Percentiles rank a stretch among this genome's conserved stretches.
Conservation (phyloP, 2,888 invertebrate genomes). For the Crioceris asparagi region DNA sequence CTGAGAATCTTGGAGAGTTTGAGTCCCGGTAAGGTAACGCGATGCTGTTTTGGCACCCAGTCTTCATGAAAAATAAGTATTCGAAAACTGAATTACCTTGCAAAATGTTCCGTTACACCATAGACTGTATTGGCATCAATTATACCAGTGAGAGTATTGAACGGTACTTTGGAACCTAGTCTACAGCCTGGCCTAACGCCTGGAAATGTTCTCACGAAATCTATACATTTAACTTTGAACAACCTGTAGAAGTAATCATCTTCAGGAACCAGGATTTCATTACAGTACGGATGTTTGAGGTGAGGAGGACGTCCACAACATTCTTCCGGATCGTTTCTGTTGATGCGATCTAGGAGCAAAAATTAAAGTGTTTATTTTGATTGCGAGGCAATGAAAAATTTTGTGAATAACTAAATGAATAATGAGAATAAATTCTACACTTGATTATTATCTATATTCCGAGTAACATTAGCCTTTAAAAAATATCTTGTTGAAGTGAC, state of each 20-base stretch:
- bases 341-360: constrained; percentile 58
- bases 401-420: no score
- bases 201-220: constrained; percentile 83
- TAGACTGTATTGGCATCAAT: constrained; percentile 86
- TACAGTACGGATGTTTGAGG: constrained; percentile 81
- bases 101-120: constrained; percentile 71
- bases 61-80: no score
- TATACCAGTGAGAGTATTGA: constrained; percentile 77
- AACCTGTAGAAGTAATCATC: constrained; percentile 85
- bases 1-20: no score
- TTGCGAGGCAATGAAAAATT: no score
- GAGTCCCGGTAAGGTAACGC: no score
- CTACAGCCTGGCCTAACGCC: constrained; percentile 79
- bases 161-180: constrained; percentile 75
- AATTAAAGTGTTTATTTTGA: background rate
- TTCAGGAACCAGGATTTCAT: constrained; percentile 78
- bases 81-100: constrained; percentile 44
- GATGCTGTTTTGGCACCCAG: no score
- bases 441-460: no score
- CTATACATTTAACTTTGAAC: constrained; percentile 76
- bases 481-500: no score
- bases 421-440: no score
- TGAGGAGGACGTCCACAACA: constrained; percentile 76
- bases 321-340: constrained; percentile 83
- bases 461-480: no score